phyloP scores from a whole-genome alignment of 2,797 vertebrate species.

The Ataeniobius toweri region DNA sequence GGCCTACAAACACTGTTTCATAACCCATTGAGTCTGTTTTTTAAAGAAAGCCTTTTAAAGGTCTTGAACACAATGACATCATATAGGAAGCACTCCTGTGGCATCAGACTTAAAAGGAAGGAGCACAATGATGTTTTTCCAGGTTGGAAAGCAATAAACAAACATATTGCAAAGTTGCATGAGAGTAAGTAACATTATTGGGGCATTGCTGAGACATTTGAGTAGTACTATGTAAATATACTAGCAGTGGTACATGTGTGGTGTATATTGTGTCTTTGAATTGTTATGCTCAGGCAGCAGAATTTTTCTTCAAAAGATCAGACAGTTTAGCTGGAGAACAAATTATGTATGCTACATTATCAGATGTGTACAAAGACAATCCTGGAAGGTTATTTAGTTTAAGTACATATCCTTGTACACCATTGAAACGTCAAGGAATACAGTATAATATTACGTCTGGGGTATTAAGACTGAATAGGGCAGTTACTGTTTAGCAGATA shows the following conservation, averaged over 20 bases:
- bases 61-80: neutral
- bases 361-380: no score
- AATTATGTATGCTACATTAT: no score
- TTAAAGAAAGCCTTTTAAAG: neutral
- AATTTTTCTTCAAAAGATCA: no score
- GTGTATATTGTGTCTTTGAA: no score
- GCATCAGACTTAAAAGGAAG: neutral
- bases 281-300: neutral
- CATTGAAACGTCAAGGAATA: no score
- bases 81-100: neutral
- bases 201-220: neutral
- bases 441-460: no score
- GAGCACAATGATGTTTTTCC: no score
- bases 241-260: neutral
- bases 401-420: no score
- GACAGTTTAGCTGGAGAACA: no score
- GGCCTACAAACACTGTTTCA: slow-evolving; percentile 16
- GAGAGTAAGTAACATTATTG: neutral
- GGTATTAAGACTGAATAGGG: neutral
- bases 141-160: neutral
- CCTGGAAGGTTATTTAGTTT: no score
- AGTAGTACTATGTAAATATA: neutral
- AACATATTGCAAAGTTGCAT: neutral
- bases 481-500: neutral
- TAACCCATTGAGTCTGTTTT: neutral